A percentile compares a stretch with the other conserved stretches of the same genome.
Conservation (phyloP, 1,140 invertebrate genomes). For the Drosophila quadrilineata region DNA sequence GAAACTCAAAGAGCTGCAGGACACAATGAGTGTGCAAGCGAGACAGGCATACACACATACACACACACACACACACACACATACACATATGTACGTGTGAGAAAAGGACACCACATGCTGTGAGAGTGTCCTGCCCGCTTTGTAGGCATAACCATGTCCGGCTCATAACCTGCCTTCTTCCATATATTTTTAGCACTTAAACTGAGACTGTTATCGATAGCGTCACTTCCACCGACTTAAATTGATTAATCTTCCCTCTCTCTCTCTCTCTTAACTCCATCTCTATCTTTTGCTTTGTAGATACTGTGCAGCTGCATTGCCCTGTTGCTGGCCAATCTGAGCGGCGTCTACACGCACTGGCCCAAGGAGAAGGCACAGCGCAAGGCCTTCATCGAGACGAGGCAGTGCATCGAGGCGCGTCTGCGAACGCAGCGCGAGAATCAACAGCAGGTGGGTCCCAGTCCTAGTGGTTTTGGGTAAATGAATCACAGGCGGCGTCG, state of each 20-base stretch:
- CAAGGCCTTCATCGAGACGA: slow-evolving; percentile 96
- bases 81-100: too few relatives aligned
- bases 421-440: slow-evolving; percentile 96
- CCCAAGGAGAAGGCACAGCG: slow-evolving; percentile 94
- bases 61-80: too few relatives aligned
- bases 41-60: too few relatives aligned
- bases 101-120: too few relatives aligned
- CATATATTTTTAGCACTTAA: slow-evolving; percentile 42
- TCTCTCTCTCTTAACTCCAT: background rate
- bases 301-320: slow-evolving; percentile 87
- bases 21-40: too few relatives aligned
- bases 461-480: too few relatives aligned
- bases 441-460: slow-evolving; percentile 95
- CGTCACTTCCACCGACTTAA: too few relatives aligned
- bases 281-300: slow-evolving; percentile 80
- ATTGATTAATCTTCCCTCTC: too few relatives aligned
- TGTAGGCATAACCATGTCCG: too few relatives aligned
- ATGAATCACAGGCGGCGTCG: too few relatives aligned
- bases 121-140: too few relatives aligned
- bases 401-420: slow-evolving; percentile 95
- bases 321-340: slow-evolving; percentile 90
- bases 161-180: slow-evolving; percentile 43
- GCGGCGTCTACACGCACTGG: slow-evolving; percentile 95
- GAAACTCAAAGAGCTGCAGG: background rate
- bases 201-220: background rate